phyloP scores from a whole-genome alignment of 2,113 vertebrate genomes.

The Leuciscus idus region DNA sequence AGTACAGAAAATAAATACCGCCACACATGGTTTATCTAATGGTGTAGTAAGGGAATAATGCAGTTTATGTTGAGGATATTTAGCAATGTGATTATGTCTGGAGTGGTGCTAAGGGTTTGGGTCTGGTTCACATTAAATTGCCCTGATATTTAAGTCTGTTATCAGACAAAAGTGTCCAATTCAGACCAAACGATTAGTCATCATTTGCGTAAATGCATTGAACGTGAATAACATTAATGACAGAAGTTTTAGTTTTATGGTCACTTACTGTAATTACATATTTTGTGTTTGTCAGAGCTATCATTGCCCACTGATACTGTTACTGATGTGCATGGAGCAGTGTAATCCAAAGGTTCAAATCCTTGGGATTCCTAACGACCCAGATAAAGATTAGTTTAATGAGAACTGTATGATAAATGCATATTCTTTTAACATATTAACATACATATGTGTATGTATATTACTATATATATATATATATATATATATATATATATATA shows the following conservation, averaged over 20 bases:
- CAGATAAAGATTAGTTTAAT: neutral
- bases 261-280: neutral
- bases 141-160: slow-evolving; percentile 14
- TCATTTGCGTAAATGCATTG: neutral
- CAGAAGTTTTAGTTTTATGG: neutral
- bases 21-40: slow-evolving; percentile 20
- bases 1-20: neutral
- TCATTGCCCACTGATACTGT: neutral
- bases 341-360: neutral
- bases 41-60: slow-evolving; percentile 9
- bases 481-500: too few relatives aligned
- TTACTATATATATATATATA: too few relatives aligned
- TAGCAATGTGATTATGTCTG: slow-evolving; percentile 38
- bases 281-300: neutral
- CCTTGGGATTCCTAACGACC: neutral
- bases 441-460: too few relatives aligned
- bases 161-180: neutral
- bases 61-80: slow-evolving; percentile 23
- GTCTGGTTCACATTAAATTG: slow-evolving; percentile 12
- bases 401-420: neutral
- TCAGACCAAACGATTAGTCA: neutral
- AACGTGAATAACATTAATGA: neutral
- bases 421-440: neutral
- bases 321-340: neutral
- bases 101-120: slow-evolving; percentile 21